Evolutionary conservation across 2,797 vertebrate species (phyloP).

Genomic region (Fistularia tabacaria): DNA sequence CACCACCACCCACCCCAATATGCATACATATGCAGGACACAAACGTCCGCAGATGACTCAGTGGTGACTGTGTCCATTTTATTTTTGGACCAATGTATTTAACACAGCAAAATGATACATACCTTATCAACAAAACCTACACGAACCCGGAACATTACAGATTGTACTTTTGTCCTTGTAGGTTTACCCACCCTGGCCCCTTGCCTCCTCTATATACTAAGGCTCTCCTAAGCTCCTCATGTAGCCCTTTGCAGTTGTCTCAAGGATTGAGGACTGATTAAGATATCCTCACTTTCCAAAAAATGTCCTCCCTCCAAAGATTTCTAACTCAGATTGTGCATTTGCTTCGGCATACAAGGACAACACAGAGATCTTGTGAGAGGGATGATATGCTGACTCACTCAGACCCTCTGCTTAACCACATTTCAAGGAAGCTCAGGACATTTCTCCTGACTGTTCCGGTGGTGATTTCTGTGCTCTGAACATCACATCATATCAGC

Average conservation of each 20-base stretch:
- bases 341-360: neutral
- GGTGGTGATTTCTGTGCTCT: slow-evolving; percentile 27
- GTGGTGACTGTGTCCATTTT: slow-evolving; percentile 22
- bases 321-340: no score
- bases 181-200: no score
- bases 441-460: slow-evolving; percentile 35
- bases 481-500: slow-evolving; percentile 12
- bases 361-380: slow-evolving; percentile 19
- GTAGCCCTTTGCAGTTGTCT: no score
- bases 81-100: slow-evolving; percentile 32
- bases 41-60: slow-evolving; percentile 39
- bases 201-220: no score
- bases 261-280: no score
- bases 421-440: slow-evolving; percentile 32
- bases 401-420: slow-evolving; percentile 50
- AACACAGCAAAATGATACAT: slow-evolving; percentile 16
- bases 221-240: no score
- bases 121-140: slow-evolving; percentile 17
- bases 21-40: slow-evolving; percentile 34
- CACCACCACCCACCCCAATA: slow-evolving; percentile 34
- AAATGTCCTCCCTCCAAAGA: no score
- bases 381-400: slow-evolving; percentile 55
- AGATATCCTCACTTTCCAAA: no score
- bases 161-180: neutral
- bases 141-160: neutral